Evolutionary conservation across 2,113 vertebrate species (phyloP).

Genomic region (Seriola quinqueradiata): DNA sequence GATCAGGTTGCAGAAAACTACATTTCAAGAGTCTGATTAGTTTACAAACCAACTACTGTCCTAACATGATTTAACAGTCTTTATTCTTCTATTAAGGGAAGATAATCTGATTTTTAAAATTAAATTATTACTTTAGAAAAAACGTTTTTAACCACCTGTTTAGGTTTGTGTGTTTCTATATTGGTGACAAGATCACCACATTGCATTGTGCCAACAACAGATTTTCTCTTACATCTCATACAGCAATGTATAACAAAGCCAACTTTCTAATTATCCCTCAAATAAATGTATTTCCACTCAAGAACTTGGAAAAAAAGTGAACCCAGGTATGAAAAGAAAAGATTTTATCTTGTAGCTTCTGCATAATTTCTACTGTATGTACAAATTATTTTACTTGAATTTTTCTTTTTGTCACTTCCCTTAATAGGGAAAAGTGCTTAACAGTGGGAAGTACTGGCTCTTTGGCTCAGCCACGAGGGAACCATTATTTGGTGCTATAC

Average conservation of each 20-base stretch:
- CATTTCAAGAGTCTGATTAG: not conserved
- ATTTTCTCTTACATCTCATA: not conserved
- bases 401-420: constrained; percentile 14
- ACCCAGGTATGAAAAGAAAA: constrained; percentile 33
- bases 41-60: not conserved
- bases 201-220: not conserved
- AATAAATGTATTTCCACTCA: not conserved
- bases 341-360: not conserved
- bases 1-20: not conserved
- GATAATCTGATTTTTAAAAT: constrained; percentile 26
- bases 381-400: constrained; percentile 36
- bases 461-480: constrained; percentile 45
- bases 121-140: constrained; percentile 5
- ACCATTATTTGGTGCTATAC: constrained; percentile 38
- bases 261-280: not conserved
- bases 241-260: not conserved
- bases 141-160: not conserved
- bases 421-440: constrained; percentile 49
- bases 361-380: constrained; percentile 11
- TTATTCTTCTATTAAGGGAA: constrained; percentile 56
- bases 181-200: not conserved
- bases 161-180: not conserved
- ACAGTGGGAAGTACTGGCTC: constrained; percentile 37
- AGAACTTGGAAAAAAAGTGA: not conserved
- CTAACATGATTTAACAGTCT: constrained; percentile 30